A percentile compares a stretch with the other conserved stretches of the same genome.
Conservation (phyloP, 2,888 invertebrate species). For the Argynnis bischoffii region DNA sequence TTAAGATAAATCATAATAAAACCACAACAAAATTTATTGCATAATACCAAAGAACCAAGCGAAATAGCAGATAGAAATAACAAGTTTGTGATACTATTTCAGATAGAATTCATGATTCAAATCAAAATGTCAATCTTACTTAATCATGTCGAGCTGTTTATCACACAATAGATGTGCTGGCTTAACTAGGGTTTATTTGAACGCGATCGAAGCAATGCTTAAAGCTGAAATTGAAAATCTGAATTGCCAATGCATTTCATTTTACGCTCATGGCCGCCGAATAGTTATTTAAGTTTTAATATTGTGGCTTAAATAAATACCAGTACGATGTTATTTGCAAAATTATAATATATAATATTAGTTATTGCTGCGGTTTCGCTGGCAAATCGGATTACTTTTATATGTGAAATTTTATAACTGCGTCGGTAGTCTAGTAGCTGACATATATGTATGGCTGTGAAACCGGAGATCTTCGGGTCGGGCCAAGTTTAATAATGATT, state of each 20-base stretch:
- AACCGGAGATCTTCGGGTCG: too few species aligned
- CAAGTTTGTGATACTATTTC: too few species aligned
- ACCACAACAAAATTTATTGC: too few species aligned
- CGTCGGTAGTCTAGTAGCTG: too few species aligned
- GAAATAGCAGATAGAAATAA: too few species aligned
- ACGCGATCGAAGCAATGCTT: slow-evolving; percentile 12
- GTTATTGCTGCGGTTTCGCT: too few species aligned
- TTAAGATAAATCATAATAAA: too few species aligned
- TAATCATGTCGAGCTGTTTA: slow-evolving; percentile 23
- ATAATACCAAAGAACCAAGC: too few species aligned
- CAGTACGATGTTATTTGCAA: not conserved
- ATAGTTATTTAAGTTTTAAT: slow-evolving; percentile 11
- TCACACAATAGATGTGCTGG: slow-evolving; percentile 15
- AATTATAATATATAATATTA: not conserved
- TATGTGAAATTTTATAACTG: too few species aligned
- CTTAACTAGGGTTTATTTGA: slow-evolving; percentile 13
- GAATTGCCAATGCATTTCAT: slow-evolving; percentile 18
- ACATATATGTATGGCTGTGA: too few species aligned
- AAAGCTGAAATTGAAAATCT: slow-evolving; percentile 18
- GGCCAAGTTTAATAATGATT: too few species aligned
- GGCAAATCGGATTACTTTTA: too few species aligned
- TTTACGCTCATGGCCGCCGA: slow-evolving; percentile 10
- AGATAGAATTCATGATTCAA: not conserved
- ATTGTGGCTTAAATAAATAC: slow-evolving; percentile 7
- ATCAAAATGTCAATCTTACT: slow-evolving; percentile 26